These are phyloP conservation scores for Denticeps clupeoides DNA, from an alignment of 2,797 vertebrate species.

Conservation along the genomic window DNA sequence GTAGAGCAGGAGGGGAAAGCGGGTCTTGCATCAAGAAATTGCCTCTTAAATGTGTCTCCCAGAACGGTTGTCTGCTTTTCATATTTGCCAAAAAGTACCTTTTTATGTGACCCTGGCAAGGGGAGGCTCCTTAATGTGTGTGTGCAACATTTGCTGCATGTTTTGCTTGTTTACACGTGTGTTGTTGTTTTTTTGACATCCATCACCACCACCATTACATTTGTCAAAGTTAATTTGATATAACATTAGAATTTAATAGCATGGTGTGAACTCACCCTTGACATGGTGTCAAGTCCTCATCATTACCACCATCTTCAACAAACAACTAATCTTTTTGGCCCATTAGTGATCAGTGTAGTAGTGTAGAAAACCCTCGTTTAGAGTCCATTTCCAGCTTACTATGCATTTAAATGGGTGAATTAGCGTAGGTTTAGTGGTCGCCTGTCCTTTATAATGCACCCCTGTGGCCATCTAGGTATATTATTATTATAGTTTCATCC, in stretches of 20 bases:
- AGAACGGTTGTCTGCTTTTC: constrained; percentile 14
- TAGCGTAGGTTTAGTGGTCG: too few relatives aligned
- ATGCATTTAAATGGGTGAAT: too few relatives aligned
- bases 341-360: too few relatives aligned
- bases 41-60: constrained; percentile 24
- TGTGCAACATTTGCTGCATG: constrained; percentile 38
- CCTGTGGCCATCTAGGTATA: too few relatives aligned
- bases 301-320: constrained; percentile 23
- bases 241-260: constrained; percentile 46
- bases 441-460: too few relatives aligned
- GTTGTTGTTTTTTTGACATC: constrained; percentile 33
- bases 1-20: constrained; percentile 50
- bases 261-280: constrained; percentile 49
- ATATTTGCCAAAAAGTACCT: constrained; percentile 19
- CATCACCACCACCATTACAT: constrained; percentile 33
- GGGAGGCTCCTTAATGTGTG: constrained; percentile 26
- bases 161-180: constrained; percentile 39
- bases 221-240: constrained; percentile 38
- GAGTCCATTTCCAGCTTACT: too few relatives aligned
- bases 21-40: constrained; percentile 14
- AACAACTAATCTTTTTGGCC: constrained; percentile 29
- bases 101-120: constrained; percentile 14
- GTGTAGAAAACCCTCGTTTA: too few relatives aligned
- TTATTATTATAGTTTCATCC: too few relatives aligned
- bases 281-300: constrained; percentile 40